Evolutionary conservation across 2,888 invertebrate species (phyloP).

Genomic region (Philopedon plagiatum): DNA sequence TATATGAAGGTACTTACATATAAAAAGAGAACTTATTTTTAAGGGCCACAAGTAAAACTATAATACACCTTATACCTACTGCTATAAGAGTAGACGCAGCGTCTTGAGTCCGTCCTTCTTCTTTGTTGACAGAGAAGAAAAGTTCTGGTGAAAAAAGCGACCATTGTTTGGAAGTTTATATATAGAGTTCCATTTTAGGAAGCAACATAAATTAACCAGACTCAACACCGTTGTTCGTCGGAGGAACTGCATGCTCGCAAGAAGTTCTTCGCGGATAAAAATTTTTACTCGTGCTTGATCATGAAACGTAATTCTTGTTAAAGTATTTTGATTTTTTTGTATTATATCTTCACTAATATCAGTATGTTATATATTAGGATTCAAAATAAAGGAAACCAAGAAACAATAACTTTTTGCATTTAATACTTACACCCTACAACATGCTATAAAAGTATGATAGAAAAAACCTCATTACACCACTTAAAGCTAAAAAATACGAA

Average conservation of each 20-base stretch:
- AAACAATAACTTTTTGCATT: no score
- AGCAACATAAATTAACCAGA: slow-evolving; percentile 65
- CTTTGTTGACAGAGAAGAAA: slow-evolving; percentile 47
- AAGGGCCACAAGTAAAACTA: no score
- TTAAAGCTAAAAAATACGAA: background rate
- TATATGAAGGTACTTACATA: no score
- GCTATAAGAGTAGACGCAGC: slow-evolving; percentile 22
- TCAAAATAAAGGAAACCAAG: no score
- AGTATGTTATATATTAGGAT: no score
- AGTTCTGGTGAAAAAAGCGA: slow-evolving; percentile 47
- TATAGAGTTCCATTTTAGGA: slow-evolving; percentile 63
- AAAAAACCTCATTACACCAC: background rate
- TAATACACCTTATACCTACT: no score
- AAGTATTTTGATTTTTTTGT: no score
- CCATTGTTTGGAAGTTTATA: slow-evolving; percentile 51
- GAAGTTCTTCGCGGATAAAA: slow-evolving; percentile 36
- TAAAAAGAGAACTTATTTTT: no score
- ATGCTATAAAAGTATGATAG: background rate
- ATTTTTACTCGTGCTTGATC: slow-evolving; percentile 20
- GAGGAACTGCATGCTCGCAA: slow-evolving; percentile 39
- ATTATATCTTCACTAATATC: no score
- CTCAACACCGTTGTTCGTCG: slow-evolving; percentile 51
- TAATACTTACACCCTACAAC: background rate
- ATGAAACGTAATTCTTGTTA: slow-evolving; percentile 27
- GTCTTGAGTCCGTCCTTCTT: slow-evolving; percentile 33